These are phyloP conservation scores for Psephotus haematonotus DNA, from an alignment of 2,113 vertebrate species.

Conservation along the genomic window DNA sequence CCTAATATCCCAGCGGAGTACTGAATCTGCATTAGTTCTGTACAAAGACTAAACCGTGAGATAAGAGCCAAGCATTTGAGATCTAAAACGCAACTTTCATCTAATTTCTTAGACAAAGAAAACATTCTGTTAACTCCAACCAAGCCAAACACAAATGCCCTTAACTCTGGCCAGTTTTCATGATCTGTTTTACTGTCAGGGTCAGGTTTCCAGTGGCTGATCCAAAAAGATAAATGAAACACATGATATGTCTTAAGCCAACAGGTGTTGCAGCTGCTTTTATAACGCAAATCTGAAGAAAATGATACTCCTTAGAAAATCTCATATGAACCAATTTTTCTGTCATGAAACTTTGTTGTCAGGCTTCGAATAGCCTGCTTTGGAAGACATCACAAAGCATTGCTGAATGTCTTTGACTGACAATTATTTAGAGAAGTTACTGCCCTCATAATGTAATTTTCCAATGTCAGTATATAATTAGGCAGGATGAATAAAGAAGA, in stretches of 20 bases:
- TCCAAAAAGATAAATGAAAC: slow-evolving; percentile 35
- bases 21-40: background rate
- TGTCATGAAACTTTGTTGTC: background rate
- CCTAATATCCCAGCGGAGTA: background rate
- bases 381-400: slow-evolving; percentile 2
- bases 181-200: background rate
- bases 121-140: background rate
- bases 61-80: background rate
- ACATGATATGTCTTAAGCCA: background rate
- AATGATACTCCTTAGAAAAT: background rate
- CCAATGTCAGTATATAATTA: slow-evolving; percentile 58
- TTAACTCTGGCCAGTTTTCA: slow-evolving; percentile 30
- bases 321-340: background rate
- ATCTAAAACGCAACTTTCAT: slow-evolving; percentile 12
- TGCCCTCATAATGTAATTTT: slow-evolving; percentile 43
- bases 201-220: slow-evolving; percentile 32
- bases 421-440: slow-evolving; percentile 54
- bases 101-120: slow-evolving; percentile 37
- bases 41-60: background rate
- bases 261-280: slow-evolving; percentile 42
- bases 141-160: slow-evolving; percentile 14
- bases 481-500: slow-evolving; percentile 54
- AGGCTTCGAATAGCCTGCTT: background rate
- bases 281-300: background rate
- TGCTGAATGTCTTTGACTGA: slow-evolving; percentile 39